Percentiles rank a stretch among this genome's conserved stretches.
Evolutionary conservation across 1,140 invertebrate genomes (phyloP).

Genomic region (Rhizoglyphus robini): DNA sequence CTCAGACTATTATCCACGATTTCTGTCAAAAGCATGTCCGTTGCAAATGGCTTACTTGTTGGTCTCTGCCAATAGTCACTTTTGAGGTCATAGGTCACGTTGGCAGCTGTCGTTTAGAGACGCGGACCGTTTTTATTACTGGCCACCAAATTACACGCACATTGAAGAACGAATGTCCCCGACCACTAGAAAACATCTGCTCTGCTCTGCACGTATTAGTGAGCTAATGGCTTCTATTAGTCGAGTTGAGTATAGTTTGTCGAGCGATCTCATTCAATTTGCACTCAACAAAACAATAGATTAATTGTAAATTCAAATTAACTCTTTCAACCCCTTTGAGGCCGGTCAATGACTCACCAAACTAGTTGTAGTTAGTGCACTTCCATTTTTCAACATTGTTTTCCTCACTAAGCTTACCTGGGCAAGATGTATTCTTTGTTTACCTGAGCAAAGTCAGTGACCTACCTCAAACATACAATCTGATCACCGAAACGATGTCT

Average conservation of each 20-base stretch:
- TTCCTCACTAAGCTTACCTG: no score
- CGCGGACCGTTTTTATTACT: neutral
- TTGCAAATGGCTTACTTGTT: neutral
- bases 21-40: no score
- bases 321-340: neutral
- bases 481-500: no score
- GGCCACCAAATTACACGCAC: neutral
- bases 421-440: no score
- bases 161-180: no score
- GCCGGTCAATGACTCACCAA: neutral
- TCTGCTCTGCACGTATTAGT: neutral
- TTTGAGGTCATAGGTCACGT: neutral
- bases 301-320: neutral
- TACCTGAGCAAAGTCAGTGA: no score
- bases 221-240: no score
- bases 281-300: neutral
- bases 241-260: no score
- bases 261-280: neutral
- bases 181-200: neutral
- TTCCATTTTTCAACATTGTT: no score
- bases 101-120: neutral
- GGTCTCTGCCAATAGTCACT: neutral
- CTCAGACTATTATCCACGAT: no score
- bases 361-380: no score
- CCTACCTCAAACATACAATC: no score